These are phyloP conservation scores for Aphidoletes aphidimyza DNA, from an alignment of 2,888 invertebrate genomes.

Conservation along the genomic window DNA sequence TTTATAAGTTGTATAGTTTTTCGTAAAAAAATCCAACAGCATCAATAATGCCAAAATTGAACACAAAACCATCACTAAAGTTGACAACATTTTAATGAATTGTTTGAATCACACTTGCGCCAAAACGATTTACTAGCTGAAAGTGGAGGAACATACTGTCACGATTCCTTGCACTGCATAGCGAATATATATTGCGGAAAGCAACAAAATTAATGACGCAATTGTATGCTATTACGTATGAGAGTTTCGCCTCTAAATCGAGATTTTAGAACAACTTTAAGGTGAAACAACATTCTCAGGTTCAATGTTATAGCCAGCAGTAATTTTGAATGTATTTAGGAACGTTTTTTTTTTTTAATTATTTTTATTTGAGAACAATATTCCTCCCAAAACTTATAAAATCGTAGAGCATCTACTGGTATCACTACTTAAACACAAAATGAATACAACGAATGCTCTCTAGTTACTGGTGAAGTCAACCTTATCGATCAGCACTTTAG, in stretches of 20 bases:
- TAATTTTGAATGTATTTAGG: too few species aligned
- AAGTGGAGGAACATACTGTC: background rate
- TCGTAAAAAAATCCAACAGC: conserved; percentile 1
- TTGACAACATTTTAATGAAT: conserved; percentile 10
- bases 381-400: too few species aligned
- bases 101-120: background rate
- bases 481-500: too few species aligned
- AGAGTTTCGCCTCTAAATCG: background rate
- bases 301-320: too few species aligned
- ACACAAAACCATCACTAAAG: background rate
- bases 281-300: too few species aligned
- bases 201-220: background rate
- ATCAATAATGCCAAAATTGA: background rate
- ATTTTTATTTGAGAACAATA: too few species aligned
- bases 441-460: too few species aligned
- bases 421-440: too few species aligned
- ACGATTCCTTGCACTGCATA: background rate
- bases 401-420: too few species aligned
- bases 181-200: background rate
- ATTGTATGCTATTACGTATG: background rate
- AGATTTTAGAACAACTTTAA: background rate
- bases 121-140: conserved; percentile 1
- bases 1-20: background rate
- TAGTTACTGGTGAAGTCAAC: too few species aligned
- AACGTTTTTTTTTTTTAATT: too few species aligned